These are phyloP conservation scores for Philonicus albiceps DNA, from an alignment of 2,888 invertebrate species.

Conservation along the genomic window DNA sequence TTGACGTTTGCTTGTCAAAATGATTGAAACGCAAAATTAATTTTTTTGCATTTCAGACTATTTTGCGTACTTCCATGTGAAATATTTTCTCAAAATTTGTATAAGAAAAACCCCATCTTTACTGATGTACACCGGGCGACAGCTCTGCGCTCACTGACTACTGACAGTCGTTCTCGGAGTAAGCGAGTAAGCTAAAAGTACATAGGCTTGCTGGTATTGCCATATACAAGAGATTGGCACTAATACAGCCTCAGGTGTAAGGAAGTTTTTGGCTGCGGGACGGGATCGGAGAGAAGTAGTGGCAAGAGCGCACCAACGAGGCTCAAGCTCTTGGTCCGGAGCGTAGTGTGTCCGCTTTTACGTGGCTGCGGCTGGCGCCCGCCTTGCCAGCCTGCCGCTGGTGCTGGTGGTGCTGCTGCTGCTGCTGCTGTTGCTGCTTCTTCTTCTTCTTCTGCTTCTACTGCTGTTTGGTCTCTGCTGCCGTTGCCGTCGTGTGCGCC, in stretches of 20 bases:
- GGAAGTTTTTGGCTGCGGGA: constrained; percentile 14
- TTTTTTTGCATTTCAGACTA: not conserved
- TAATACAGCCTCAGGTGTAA: constrained; percentile 43
- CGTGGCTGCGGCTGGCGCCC: constrained; percentile 7
- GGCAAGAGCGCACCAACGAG: constrained; percentile 49
- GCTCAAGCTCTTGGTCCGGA: constrained; percentile 48
- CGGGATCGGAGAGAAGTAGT: constrained; percentile 44
- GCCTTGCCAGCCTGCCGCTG: constrained; percentile 19
- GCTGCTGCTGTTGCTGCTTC: not conserved
- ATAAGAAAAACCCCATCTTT: not conserved
- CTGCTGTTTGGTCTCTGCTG: not conserved
- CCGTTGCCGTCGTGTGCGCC: constrained; percentile 31
- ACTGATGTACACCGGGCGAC: not conserved
- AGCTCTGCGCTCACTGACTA: not conserved
- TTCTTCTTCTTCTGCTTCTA: not conserved
- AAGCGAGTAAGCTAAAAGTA: not conserved
- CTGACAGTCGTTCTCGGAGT: not conserved
- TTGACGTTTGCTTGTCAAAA: not conserved
- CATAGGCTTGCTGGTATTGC: not conserved
- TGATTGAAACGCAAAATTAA: not conserved
- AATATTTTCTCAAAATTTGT: not conserved
- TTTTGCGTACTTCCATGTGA: not conserved
- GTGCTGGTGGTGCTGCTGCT: not conserved
- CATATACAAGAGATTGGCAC: constrained; percentile 43
- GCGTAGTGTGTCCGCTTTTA: constrained; percentile 36